These are phyloP conservation scores for Exephanes ischioxanthus DNA, from an alignment of 2,888 invertebrate genomes.

Conservation along the genomic window DNA sequence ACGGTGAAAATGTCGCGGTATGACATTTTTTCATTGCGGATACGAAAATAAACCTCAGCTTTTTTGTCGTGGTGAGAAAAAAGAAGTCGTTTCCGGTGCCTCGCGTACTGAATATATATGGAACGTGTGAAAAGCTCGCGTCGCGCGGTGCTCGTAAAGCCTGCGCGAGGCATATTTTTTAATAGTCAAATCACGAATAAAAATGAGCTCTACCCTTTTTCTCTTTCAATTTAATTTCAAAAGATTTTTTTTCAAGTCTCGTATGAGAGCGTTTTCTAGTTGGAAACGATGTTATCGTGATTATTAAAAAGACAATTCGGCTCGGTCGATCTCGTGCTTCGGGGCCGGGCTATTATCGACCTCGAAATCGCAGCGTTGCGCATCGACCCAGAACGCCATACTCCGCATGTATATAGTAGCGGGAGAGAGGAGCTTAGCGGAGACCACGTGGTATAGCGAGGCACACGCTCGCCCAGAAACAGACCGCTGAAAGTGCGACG, in stretches of 20 bases:
- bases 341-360: constrained; percentile 26
- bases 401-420: background rate
- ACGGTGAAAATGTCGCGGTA: background rate
- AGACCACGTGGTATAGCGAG: constrained; percentile 39
- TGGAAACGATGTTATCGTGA: background rate
- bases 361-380: constrained; percentile 38
- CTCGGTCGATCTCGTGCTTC: constrained; percentile 1
- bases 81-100: background rate
- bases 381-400: constrained; percentile 33
- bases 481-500: background rate
- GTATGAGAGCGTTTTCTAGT: background rate
- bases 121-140: background rate
- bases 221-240: constrained; percentile 9
- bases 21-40: constrained; percentile 11
- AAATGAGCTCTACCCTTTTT: background rate
- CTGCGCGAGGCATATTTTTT: background rate
- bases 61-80: background rate
- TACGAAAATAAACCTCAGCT: constrained; percentile 15
- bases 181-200: constrained; percentile 13
- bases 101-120: background rate
- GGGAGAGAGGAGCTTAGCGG: constrained; percentile 10
- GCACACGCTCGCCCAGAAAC: constrained; percentile 4
- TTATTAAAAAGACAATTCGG: constrained; percentile 17
- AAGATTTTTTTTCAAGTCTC: background rate
- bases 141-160: background rate